Evolutionary conservation across 2,797 vertebrate species (phyloP), one percentile per base, ranked within the genome.

Genomic region (Syndactyla subalaris): DNA sequence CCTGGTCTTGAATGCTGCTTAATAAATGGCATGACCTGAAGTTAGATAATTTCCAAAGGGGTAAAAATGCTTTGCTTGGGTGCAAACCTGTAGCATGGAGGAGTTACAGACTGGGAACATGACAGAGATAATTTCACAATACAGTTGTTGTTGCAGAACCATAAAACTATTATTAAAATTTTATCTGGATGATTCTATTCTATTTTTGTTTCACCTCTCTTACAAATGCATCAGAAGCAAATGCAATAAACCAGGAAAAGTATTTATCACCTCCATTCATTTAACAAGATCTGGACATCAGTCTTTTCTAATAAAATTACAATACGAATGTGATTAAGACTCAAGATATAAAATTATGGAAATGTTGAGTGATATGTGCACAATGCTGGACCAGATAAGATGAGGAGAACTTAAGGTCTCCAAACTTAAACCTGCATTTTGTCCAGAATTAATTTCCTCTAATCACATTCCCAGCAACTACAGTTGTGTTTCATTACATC

Each of bases 381-480:
- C 87, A 52, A 10, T 71, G 63, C 79, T 67, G 84, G 57, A 19
- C 46, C 78, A 71, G 92, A 90, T 85, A 91, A 93, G 65, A 72
- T 62, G 5, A 2, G 57, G 24, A 78, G 46, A 89, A 79, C 39
- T n/a, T 19, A 17, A 94, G 34, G 75, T 49, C 46, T 91, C 88
- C 52, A 85, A 58, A 89, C n/a, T 77, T 70, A 70, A 62, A 81
- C 57, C 62, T 88, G 79, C 55, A 54, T 91, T 97, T 96, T 88
- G 86, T 76, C 62, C 7, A 9, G 94, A 93, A 90, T 63, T 93
- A 73, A 97, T 97, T 97, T 97, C 85, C 77, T 96, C 80, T 95
- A 70, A 72, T 89, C 85, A 43, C 52, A 66, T 48, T 34, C 29
- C 91, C 83, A 75, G 49, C 70, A 74, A 2, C 7, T 65, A 36